phyloP scores from a whole-genome alignment of 2,113 vertebrate species.

The Rhadina sibilatrix region DNA sequence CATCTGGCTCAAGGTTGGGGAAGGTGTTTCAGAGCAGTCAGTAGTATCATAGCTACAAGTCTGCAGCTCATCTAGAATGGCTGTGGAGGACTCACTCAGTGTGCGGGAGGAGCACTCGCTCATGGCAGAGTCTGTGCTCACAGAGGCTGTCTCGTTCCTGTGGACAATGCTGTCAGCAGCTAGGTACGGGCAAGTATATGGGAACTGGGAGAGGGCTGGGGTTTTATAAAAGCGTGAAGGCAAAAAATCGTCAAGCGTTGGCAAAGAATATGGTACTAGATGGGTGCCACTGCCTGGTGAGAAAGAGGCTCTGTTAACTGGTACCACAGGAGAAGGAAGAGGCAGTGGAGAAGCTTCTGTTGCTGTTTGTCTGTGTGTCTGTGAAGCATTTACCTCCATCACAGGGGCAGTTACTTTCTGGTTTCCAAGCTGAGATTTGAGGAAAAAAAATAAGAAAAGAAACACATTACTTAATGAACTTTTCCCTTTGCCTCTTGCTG shows the following conservation, averaged over 20 bases:
- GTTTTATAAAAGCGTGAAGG: slow-evolving; percentile 72
- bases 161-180: neutral
- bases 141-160: slow-evolving; percentile 61
- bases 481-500: slow-evolving; percentile 57
- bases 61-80: slow-evolving; percentile 85
- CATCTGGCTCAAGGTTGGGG: slow-evolving; percentile 86
- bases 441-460: slow-evolving; percentile 65
- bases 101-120: slow-evolving; percentile 81
- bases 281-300: slow-evolving; percentile 70
- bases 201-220: slow-evolving; percentile 63
- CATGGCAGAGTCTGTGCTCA: slow-evolving; percentile 79
- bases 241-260: slow-evolving; percentile 53
- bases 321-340: slow-evolving; percentile 59
- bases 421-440: slow-evolving; percentile 77
- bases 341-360: slow-evolving; percentile 59
- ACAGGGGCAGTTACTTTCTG: slow-evolving; percentile 72
- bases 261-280: slow-evolving; percentile 74
- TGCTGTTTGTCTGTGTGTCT: slow-evolving; percentile 72
- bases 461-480: slow-evolving; percentile 63
- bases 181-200: slow-evolving; percentile 37
- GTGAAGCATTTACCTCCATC: slow-evolving; percentile 75
- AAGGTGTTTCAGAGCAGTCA: slow-evolving; percentile 82
- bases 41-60: slow-evolving; percentile 80
- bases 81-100: slow-evolving; percentile 74
- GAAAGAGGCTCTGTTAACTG: slow-evolving; percentile 57